Evolutionary conservation across 2,797 vertebrate species (phyloP).

Genomic region (Xiphorhynchus erythropygius): DNA sequence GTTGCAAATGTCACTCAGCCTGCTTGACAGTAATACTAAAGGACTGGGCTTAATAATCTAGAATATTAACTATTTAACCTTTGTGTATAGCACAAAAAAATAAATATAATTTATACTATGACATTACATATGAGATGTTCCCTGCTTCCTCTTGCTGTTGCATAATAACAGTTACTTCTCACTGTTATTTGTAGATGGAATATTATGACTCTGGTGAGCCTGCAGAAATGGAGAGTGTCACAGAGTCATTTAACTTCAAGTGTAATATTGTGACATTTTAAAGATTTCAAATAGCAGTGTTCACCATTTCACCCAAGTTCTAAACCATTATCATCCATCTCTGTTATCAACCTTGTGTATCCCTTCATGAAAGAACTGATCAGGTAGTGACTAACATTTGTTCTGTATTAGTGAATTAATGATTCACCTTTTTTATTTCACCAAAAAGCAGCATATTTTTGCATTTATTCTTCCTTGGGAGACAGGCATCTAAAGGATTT

Average conservation of each 20-base stretch:
- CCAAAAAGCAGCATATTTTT: background rate
- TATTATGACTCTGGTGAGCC: background rate
- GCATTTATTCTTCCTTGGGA: background rate
- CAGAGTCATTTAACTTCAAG: background rate
- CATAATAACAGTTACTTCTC: background rate
- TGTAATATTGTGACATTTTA: background rate
- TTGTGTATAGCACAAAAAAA: background rate
- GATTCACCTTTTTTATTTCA: background rate
- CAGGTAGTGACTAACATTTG: background rate
- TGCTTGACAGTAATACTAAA: background rate
- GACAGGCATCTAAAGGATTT: background rate
- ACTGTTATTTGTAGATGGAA: background rate
- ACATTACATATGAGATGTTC: background rate
- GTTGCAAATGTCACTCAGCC: background rate
- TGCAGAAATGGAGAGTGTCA: conserved; percentile 1
- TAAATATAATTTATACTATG: background rate
- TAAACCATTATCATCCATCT: background rate
- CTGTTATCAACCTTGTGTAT: background rate
- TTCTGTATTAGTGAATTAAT: background rate
- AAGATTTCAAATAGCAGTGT: background rate
- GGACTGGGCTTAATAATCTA: background rate
- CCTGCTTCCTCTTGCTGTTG: background rate
- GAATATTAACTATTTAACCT: background rate
- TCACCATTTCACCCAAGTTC: background rate
- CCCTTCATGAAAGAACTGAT: background rate